These are phyloP conservation scores for Anaspis maculata DNA, from an alignment of 2,888 invertebrate genomes.

Conservation along the genomic window DNA sequence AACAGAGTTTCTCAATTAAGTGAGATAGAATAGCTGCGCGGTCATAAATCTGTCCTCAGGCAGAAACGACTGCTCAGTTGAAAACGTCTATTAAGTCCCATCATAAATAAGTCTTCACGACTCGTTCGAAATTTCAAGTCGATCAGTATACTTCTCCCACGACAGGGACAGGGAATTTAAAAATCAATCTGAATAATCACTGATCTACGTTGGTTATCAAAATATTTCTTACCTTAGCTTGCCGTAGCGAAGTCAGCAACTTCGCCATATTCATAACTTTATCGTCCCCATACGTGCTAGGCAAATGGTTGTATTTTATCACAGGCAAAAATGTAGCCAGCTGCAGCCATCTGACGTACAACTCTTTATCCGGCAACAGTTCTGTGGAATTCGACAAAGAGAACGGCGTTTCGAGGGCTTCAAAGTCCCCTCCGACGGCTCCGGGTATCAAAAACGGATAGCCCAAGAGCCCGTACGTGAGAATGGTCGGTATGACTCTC, in stretches of 20 bases:
- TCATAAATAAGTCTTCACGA: no score
- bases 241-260: conserved; percentile 62
- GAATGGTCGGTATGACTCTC: conserved; percentile 76
- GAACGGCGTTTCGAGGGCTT: conserved; percentile 49
- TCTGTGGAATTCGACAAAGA: conserved; percentile 42
- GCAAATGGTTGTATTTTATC: conserved; percentile 83
- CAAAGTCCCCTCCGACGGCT: conserved; percentile 85
- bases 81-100: no score
- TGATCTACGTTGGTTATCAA: no score
- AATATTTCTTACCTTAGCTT: conserved; percentile 52
- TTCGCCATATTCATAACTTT: conserved; percentile 67
- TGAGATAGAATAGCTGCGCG: no score
- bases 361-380: conserved; percentile 64
- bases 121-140: no score
- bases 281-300: conserved; percentile 79
- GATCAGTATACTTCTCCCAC: no score
- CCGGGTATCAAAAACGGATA: conserved; percentile 92
- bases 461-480: conserved; percentile 83
- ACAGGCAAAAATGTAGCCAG: conserved; percentile 85
- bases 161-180: no score
- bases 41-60: no score
- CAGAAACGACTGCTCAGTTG: no score
- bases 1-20: no score
- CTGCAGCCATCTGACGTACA: conserved; percentile 87
- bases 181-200: no score